These are phyloP conservation scores for Gastrophryne carolinensis DNA, from an alignment of 2,797 vertebrate species.

Conservation along the genomic window DNA sequence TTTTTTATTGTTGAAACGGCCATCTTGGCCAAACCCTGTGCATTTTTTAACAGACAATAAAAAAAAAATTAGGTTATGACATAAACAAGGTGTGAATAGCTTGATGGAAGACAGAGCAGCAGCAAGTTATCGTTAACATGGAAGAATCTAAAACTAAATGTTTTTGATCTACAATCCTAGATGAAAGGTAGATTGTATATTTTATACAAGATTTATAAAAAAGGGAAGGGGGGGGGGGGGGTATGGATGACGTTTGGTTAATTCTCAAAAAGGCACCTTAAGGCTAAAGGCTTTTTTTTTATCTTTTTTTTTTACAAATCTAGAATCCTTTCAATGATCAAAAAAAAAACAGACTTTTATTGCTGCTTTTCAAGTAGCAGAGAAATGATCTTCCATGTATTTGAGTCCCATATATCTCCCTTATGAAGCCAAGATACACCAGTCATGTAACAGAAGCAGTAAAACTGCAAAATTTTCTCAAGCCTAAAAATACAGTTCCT, in stretches of 20 bases:
- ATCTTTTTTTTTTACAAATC: slow-evolving; percentile 73
- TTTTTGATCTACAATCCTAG: slow-evolving; percentile 66
- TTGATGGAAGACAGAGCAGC: slow-evolving; percentile 81
- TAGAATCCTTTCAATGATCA: slow-evolving; percentile 79
- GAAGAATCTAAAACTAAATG: slow-evolving; percentile 72
- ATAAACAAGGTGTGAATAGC: slow-evolving; percentile 67
- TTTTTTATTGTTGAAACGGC: slow-evolving; percentile 32
- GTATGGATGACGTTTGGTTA: slow-evolving; percentile 79
- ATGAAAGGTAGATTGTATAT: slow-evolving; percentile 71
- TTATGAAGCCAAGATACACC: slow-evolving; percentile 67
- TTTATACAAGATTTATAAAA: slow-evolving; percentile 76
- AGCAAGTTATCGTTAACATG: slow-evolving; percentile 69
- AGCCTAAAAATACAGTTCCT: slow-evolving; percentile 64
- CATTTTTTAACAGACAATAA: slow-evolving; percentile 62
- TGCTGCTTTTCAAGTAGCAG: slow-evolving; percentile 83
- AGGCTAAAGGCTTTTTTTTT: slow-evolving; percentile 80
- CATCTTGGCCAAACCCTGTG: slow-evolving; percentile 61
- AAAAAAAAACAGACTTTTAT: slow-evolving; percentile 83
- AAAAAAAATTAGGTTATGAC: slow-evolving; percentile 50
- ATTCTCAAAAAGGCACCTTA: slow-evolving; percentile 93
- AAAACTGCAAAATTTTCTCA: slow-evolving; percentile 67
- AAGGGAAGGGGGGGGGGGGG: slow-evolving; percentile 54
- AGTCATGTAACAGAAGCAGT: slow-evolving; percentile 62
- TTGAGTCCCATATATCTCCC: slow-evolving; percentile 66
- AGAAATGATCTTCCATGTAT: slow-evolving; percentile 69